Evolutionary conservation across 2,113 vertebrate genomes (phyloP), one percentile per base, ranked within the genome.

Genomic region (Prochilodus magdalenae): DNA sequence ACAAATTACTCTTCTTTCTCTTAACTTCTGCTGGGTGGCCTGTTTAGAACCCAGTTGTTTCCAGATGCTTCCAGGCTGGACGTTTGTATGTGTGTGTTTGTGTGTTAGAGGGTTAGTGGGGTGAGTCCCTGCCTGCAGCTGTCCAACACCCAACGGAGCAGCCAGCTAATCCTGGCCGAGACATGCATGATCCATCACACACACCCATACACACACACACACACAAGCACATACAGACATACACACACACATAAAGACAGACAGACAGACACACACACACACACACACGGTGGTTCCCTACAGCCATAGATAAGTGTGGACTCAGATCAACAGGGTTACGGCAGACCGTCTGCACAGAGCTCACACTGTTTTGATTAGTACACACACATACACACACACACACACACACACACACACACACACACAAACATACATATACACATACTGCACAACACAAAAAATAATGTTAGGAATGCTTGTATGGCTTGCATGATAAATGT

Each of bases 1-100:
- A 81, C 65, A 75, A 73, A 81, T 55, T 60, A 55, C 22, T 33
- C 29, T 29, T 27, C 62, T 14, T 75, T 51, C 33, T 67, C 51
- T 81, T 69, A 67, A 75, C 27, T 13, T 81, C 51, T 75, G 80
- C 74, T 27, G 80, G 79, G 80, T 81, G 80, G 66, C 74, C 55
- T 20, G 53, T 67, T 47, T 30, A 53, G 73, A 18, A 24, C 12
- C 62, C 79, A 87, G 73, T 77, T 67, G 47, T 79, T 85, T 85
- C 86, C 87, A 88, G 86, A 87, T 86, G 84, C 78, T 67, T n/a
- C 44, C 59, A 66, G 59, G 66, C 71, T 72, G 29, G 69, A 22
- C 12, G 65, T 30, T 80, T 26, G 77, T 75, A 70, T 63, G 72
- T 63, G 72, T 20, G 71, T 69, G 72, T 53, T 40, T 69, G 75